Evolutionary conservation across 2,888 invertebrate species (phyloP), one percentile per base, ranked within the genome.

Genomic region (Disparrhopalites patrizii): DNA sequence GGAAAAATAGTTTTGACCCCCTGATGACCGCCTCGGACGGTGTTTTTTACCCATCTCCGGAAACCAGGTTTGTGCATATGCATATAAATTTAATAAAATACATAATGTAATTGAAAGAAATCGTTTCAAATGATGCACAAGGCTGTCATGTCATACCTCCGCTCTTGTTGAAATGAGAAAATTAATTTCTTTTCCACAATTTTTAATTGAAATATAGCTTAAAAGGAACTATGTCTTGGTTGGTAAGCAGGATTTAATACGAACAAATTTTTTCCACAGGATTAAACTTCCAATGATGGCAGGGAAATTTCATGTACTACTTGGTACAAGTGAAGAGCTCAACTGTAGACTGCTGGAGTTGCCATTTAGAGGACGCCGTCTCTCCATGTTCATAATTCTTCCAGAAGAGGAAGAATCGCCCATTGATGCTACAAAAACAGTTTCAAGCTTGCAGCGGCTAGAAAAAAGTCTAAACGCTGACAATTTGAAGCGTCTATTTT

Each of bases 261-360:
- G n/a, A n/a, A n/a, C n/a, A n/a, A n/a, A n/a, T n/a, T 36, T 15
- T 36, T 4, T 20, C 20, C 43, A n/a, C 65, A 77, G 77, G 68
- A 68, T 76, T 25, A 76, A 77, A 61, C 76, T 79, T 33, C 78
- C 79, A 3, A 79, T 79, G 77, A 79, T 79, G 79, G 77, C 77
- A 13, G 78, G 77, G 0, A 76, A 77, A 52, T 74, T 79, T 64
- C 73, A 76, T 58, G 74, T 79, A 1, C 77, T 79, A 3, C 65
- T 77, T 28, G 79, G 79, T 0, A 76, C 77, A 63, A 78, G 77
- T 57, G 36, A 72, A 28, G 73, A 75, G 13, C 65, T 79, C 20
- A 77, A 77, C 62, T 77, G 78, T 25, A 75, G 78, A 7, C 76
- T 79, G 13, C 71, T 79, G 60, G 79, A 79, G 64, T 66, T 79